Base-by-base conservation (phyloP, 2,797 vertebrate genomes). In the Squalus acanthias region DNA sequence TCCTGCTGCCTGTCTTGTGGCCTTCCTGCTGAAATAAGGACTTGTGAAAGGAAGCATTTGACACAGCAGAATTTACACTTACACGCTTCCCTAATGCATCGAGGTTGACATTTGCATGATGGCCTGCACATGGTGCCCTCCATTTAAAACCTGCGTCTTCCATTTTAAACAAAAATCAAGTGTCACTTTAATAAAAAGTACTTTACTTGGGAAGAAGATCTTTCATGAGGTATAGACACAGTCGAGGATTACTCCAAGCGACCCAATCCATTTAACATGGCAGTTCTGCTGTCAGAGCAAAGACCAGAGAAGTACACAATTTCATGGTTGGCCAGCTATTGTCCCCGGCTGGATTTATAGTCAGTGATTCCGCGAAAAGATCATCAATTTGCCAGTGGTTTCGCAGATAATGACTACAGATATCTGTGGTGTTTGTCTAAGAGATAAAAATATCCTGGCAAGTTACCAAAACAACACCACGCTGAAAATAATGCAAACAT, bases 271-370 rank as follows among this genome's bases (percentile, higher is more conserved):
- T 98, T 98, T 98, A 96, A 97, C 97, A 97, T 97, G 97, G 97
- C 97, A 97, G 98, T 98, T 97, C 97, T 97, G 97, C 97, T 97
- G 97, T 98, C 98, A 98, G 97, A 97, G 96, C 97, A 97, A 98
- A 98, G 97, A 98, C 97, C 12, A 76, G 96, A 97, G 98, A 98
- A 98, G 97, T 97, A 97, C 97, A 98, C 98, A 98, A 98, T 99
- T 99, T 99, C 98, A 98, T 97, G 98, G 97, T 97, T 98, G 98
- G 96, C 97, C 97, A 96, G 97, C 97, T 97, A 97, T 97, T 8
- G 29, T 97, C 97, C 98, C 98, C 98, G 97, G 97, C 97, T 97
- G 97, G 98, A 98, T 98, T 98, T 98, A 97, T 97, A 97, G 98
- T 97, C 97, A 96, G 96, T 96, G 97, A 29, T 76, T 95, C 97